Base-by-base conservation (phyloP, 2,888 invertebrate species). In the Cephus rjabovi region DNA sequence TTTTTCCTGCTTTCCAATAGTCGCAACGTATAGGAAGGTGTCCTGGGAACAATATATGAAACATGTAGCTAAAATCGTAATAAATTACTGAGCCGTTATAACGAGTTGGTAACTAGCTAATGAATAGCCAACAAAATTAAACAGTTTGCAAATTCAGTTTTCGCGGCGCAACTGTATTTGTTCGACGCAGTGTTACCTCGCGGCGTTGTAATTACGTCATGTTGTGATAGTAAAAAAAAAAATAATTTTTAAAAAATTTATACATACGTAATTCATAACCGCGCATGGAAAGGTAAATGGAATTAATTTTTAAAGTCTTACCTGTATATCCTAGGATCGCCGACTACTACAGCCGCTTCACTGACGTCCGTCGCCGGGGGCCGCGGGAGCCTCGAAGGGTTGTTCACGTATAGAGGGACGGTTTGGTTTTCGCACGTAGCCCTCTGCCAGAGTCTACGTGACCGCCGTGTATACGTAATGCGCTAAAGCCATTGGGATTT, bases 51-150 rank as follows among this genome's bases (percentile, higher is more conserved):
- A 15, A 56, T 56, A 23, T 56, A 56, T 0, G 56, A 56, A 56
- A 56, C 23, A 23, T 9, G 56, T 23, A 56, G 56, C 23, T 56
- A 23, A 56, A 56, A 56, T 56, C 76, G 79, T 82, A 83, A 86
- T 85, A 83, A 86, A 84, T 84, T 83, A 85, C 78, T 79, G 82
- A 76, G 34, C 79, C 80, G 85, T 83, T 84, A 87, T 87, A 87
- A 86, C 86, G 85, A 87, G 83, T 84, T 81, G 81, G 81, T 82
- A 86, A 85, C 84, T 81, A 78, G 80, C 84, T 86, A 86, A 87
- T 85, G 87, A 86, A 87, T 86, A 86, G 84, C 85, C 79, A 78
- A 82, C 80, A 82, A 86, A 86, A 86, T 86, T 86, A 85, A 86
- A 86, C 84, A 86, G 85, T 80, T 83, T 74, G 82, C 79, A 82